These are phyloP conservation scores for Ectemnius continuus DNA, from an alignment of 2,888 invertebrate species.

Conservation along the genomic window DNA sequence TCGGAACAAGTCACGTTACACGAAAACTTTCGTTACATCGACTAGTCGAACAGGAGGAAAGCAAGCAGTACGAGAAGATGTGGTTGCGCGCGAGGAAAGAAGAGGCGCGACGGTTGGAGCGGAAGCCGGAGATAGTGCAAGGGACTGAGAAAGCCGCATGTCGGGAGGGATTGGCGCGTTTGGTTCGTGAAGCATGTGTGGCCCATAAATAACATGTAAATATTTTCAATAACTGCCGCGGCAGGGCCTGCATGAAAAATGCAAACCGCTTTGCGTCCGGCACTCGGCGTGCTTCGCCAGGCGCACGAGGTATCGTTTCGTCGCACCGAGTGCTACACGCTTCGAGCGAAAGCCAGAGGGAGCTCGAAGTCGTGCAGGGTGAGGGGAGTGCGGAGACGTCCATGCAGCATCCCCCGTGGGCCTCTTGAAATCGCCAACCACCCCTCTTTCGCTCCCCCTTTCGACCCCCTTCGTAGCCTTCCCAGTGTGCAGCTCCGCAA, in stretches of 20 bases:
- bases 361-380: no score
- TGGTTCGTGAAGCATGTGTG: slow-evolving; percentile 72
- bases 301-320: slow-evolving; percentile 16
- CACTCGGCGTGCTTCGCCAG: slow-evolving; percentile 50
- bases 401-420: slow-evolving; percentile 26
- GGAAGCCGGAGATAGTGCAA: slow-evolving; percentile 10
- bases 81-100: no score
- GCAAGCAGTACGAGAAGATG: no score
- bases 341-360: no score
- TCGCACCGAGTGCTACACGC: slow-evolving; percentile 28
- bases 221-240: slow-evolving; percentile 76
- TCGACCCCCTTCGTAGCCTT: slow-evolving; percentile 9
- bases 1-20: no score
- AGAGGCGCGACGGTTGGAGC: slow-evolving; percentile 5
- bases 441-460: slow-evolving; percentile 14
- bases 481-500: slow-evolving; percentile 49
- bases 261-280: slow-evolving; percentile 73
- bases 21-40: no score
- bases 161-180: slow-evolving; percentile 62
- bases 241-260: slow-evolving; percentile 73
- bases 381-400: neutral
- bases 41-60: no score
- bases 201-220: slow-evolving; percentile 76
- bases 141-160: slow-evolving; percentile 22
- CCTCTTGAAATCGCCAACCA: slow-evolving; percentile 33